Percentiles rank a stretch among this genome's conserved stretches.
These are phyloP conservation scores for Chromoteleia sp. DNA, from an alignment of 2,888 invertebrate genomes.

Conservation along the genomic window DNA sequence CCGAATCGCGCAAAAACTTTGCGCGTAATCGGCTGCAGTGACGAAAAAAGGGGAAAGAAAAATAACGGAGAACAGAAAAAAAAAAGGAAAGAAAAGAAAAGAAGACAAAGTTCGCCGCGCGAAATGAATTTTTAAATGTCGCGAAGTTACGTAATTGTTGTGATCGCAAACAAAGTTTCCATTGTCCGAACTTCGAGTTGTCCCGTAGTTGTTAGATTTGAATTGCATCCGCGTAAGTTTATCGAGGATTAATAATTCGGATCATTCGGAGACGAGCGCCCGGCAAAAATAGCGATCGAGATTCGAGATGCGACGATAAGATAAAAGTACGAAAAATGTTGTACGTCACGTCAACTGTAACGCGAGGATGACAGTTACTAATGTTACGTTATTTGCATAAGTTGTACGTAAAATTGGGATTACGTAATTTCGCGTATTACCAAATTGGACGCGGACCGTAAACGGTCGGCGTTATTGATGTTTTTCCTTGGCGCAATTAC, in stretches of 20 bases:
- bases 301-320: slow-evolving; percentile 25
- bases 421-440: slow-evolving; percentile 12
- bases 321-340: slow-evolving; percentile 25
- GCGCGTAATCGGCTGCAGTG: neutral
- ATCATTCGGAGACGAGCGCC: too few species aligned
- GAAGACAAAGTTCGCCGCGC: slow-evolving; percentile 1
- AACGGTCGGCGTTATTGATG: neutral
- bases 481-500: slow-evolving; percentile 1
- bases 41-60: neutral
- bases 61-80: too few species aligned
- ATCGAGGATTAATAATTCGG: neutral
- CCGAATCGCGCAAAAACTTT: slow-evolving; percentile 7
- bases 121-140: slow-evolving; percentile 27
- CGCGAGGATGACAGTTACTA: too few species aligned
- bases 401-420: neutral
- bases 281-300: too few species aligned
- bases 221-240: slow-evolving; percentile 12
- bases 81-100: neutral
- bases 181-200: neutral
- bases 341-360: too few species aligned
- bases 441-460: slow-evolving; percentile 1
- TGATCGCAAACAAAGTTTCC: neutral
- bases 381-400: slow-evolving; percentile 39
- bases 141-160: slow-evolving; percentile 7
- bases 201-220: neutral